Base-by-base conservation (phyloP, 2,888 invertebrate genomes). In the Hoplodrina ambigua region DNA sequence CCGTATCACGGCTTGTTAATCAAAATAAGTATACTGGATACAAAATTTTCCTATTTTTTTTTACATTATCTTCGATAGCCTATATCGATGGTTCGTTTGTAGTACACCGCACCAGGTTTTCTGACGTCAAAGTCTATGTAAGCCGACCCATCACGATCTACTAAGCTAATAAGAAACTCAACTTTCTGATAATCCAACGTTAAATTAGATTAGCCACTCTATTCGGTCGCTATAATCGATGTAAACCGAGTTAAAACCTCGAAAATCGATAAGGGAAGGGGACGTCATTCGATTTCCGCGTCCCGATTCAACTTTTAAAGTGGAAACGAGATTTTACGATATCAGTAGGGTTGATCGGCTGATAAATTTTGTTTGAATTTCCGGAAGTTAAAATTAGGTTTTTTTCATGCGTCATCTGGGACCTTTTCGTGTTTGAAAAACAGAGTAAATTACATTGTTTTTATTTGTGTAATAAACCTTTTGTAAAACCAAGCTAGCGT, bases 231-330 rank as follows among this genome's bases (percentile, higher is more conserved):
- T n/a, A 30, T 54, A 80, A 81, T 75, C 72, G 80, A 78, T 82
- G 57, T 69, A 46, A 75, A 57, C 37, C 17, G 49, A 66, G 63
- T 72, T 81, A 64, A 55, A 64, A 68, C 56, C 56, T 49, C 57
- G 25, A 68, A 54, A 75, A 63, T 69, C 68, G 68, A 80, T 80
- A 66, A 62, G 30, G 54, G 33, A 54, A 49, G 54, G 60, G 63
- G 44, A 60, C 53, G 53, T 62, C 62, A 54, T 67, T 78, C 76
- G 72, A 82, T 81, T 75, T 85, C 85, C 80, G 71, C 69, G 33
- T 81, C 58, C 59, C 63, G 78, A 80, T 82, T 74, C 63, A 72
- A 76, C 60, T 84, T 84, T 84, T 77, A 84, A 85, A 82, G 84
- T 85, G 73, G 75, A 80, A 76, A 69, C 61, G 65, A 73, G 80